Conservation (phyloP, 2,888 invertebrate genomes). For the Scelioninae gen. 2 region DNA sequence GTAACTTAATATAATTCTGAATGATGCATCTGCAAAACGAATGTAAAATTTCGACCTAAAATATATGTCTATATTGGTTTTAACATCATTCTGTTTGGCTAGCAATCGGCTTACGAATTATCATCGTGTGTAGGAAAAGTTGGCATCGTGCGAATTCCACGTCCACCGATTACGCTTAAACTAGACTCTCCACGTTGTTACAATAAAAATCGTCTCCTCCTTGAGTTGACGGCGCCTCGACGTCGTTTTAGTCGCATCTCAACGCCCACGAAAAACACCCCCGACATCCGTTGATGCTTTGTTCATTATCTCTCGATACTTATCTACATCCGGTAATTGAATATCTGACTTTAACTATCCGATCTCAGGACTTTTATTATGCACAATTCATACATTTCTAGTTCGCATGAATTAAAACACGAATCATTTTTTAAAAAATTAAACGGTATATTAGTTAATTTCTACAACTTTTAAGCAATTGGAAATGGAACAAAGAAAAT, state of each 20-base stretch:
- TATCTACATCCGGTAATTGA: slow-evolving; percentile 54
- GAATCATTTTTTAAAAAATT: too few species aligned
- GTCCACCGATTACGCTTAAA: slow-evolving; percentile 40
- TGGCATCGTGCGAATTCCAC: slow-evolving; percentile 42
- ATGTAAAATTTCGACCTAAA: slow-evolving; percentile 25
- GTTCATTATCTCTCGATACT: slow-evolving; percentile 57
- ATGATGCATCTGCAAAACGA: too few species aligned
- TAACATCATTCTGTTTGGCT: slow-evolving; percentile 27
- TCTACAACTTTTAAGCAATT: too few species aligned
- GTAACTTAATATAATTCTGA: too few species aligned
- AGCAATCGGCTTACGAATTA: slow-evolving; percentile 23
- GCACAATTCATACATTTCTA: too few species aligned
- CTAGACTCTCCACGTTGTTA: slow-evolving; percentile 37
- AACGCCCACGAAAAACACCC: slow-evolving; percentile 57
- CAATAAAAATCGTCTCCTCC: slow-evolving; percentile 32
- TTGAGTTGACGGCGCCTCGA: slow-evolving; percentile 49
- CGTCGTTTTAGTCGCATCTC: slow-evolving; percentile 53
- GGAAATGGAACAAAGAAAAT: too few species aligned
- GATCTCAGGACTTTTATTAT: slow-evolving; percentile 9
- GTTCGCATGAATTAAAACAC: too few species aligned
- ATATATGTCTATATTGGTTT: slow-evolving; percentile 10
- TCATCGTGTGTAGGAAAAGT: slow-evolving; percentile 30
- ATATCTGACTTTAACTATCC: slow-evolving; percentile 39
- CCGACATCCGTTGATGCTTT: slow-evolving; percentile 43
- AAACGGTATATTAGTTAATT: too few species aligned